A percentile compares a stretch with the other conserved stretches of the same genome.
phyloP scores from a whole-genome alignment of 2,797 vertebrate genomes.

The Enteromius unitaeniatus region DNA sequence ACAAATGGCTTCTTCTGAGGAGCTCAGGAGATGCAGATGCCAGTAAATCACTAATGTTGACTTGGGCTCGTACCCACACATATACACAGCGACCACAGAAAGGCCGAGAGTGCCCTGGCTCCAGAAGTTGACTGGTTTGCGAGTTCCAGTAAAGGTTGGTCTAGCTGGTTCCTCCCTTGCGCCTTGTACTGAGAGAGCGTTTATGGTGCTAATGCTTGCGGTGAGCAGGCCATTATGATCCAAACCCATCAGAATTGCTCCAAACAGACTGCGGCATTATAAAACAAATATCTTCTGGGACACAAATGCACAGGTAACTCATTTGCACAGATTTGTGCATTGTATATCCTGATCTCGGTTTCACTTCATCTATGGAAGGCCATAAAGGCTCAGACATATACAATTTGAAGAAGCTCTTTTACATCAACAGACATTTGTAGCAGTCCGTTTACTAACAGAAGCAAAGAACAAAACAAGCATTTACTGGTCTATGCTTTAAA shows the following conservation, averaged over 20 bases:
- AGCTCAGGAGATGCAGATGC: slow-evolving; percentile 44
- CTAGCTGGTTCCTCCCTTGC: slow-evolving; percentile 69
- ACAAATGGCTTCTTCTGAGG: slow-evolving; percentile 51
- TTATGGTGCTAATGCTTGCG: slow-evolving; percentile 82
- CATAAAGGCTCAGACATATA: neutral
- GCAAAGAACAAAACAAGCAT: slow-evolving; percentile 1
- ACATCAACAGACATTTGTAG: neutral
- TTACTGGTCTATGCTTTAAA: neutral
- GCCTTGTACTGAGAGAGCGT: slow-evolving; percentile 77
- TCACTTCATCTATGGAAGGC: neutral
- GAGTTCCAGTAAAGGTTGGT: slow-evolving; percentile 81
- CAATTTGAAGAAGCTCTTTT: neutral
- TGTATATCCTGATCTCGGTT: neutral
- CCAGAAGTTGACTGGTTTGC: slow-evolving; percentile 68
- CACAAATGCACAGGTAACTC: slow-evolving; percentile 19
- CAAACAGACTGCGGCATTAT: slow-evolving; percentile 62
- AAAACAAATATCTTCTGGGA: slow-evolving; percentile 32
- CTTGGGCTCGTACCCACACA: slow-evolving; percentile 44
- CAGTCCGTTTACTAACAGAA: neutral
- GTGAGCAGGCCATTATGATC: slow-evolving; percentile 81
- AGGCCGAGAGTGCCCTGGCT: slow-evolving; percentile 56
- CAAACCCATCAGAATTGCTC: slow-evolving; percentile 74
- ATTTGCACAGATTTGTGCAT: neutral
- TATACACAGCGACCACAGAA: slow-evolving; percentile 60
- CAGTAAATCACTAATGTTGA: slow-evolving; percentile 52